These are phyloP conservation scores for Euleptes europaea DNA, from an alignment of 2,113 vertebrate genomes.

Conservation along the genomic window DNA sequence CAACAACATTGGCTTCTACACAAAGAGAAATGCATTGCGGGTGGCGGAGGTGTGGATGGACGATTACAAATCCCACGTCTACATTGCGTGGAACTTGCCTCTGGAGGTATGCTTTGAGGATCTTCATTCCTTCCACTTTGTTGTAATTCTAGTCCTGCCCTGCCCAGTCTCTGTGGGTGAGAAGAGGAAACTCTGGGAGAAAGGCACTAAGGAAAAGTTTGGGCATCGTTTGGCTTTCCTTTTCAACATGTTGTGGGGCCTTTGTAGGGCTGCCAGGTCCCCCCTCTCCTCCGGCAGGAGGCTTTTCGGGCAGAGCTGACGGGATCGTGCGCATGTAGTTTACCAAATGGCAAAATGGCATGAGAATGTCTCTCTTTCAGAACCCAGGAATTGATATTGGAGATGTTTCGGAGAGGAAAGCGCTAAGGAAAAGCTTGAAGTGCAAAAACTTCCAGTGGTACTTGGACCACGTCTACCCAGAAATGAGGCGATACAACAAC, in stretches of 20 bases:
- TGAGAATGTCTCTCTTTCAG: constrained; percentile 66
- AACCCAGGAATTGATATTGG: constrained; percentile 97
- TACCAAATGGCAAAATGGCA: background rate
- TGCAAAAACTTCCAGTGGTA: constrained; percentile 98
- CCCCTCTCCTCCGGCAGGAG: no score
- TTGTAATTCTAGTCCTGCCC: fast-evolving
- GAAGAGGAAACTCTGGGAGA: no score
- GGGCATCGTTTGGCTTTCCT: no score
- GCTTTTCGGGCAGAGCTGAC: no score
- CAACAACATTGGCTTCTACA: constrained; percentile 93
- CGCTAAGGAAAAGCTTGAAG: constrained; percentile 87
- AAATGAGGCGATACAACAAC: constrained; percentile 96
- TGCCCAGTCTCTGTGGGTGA: no score
- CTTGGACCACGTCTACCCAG: constrained; percentile 95
- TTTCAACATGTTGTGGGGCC: no score
- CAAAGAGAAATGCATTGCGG: constrained; percentile 92
- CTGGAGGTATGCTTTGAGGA: constrained; percentile 81
- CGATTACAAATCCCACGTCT: constrained; percentile 92
- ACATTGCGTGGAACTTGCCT: constrained; percentile 97
- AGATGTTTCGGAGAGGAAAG: constrained; percentile 89
- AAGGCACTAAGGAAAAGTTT: no score
- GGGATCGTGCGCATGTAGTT: no score
- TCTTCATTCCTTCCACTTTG: fast-evolving
- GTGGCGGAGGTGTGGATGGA: constrained; percentile 99
- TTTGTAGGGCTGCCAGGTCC: no score